Evolutionary conservation across 2,888 invertebrate genomes (phyloP).

Genomic region (Operophtera brumata): DNA sequence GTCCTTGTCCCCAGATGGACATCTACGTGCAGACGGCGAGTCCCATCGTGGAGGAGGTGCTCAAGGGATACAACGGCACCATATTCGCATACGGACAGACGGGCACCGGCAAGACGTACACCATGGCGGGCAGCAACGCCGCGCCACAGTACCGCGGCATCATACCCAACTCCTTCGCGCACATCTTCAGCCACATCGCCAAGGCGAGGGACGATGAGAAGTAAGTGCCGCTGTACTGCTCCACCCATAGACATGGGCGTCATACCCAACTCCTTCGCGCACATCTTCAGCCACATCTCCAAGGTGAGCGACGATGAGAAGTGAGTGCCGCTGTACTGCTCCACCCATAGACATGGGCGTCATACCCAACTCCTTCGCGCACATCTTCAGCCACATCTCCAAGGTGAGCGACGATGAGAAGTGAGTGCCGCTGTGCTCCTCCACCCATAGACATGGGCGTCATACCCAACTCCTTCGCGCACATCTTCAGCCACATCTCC

Average conservation of each 20-base stretch:
- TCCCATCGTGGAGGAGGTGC: slow-evolving; percentile 97
- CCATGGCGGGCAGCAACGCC: slow-evolving; percentile 96
- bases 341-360: slow-evolving; percentile 97
- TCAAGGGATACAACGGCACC: slow-evolving; percentile 98
- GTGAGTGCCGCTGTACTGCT: slow-evolving; percentile 79
- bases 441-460: slow-evolving; percentile 97
- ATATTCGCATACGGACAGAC: slow-evolving; percentile 95
- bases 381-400: slow-evolving; percentile 98
- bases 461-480: slow-evolving; percentile 99
- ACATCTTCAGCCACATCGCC: slow-evolving; percentile 98
- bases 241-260: slow-evolving; percentile 97
- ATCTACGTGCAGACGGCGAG: slow-evolving; percentile 97
- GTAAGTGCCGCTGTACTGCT: slow-evolving; percentile 79
- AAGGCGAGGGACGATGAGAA: slow-evolving; percentile 95
- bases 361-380: slow-evolving; percentile 99
- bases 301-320: slow-evolving; percentile 95
- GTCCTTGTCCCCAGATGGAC: slow-evolving; percentile 84
- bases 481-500: slow-evolving; percentile 98
- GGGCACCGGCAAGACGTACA: slow-evolving; percentile 99
- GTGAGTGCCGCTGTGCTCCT: slow-evolving; percentile 79
- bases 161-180: slow-evolving; percentile 99
- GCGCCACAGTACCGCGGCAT: slow-evolving; percentile 96
- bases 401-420: slow-evolving; percentile 95
- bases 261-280: slow-evolving; percentile 99
- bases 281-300: slow-evolving; percentile 98